Base-by-base conservation (phyloP, 2,797 vertebrate species). In the Danio kyathit region DNA sequence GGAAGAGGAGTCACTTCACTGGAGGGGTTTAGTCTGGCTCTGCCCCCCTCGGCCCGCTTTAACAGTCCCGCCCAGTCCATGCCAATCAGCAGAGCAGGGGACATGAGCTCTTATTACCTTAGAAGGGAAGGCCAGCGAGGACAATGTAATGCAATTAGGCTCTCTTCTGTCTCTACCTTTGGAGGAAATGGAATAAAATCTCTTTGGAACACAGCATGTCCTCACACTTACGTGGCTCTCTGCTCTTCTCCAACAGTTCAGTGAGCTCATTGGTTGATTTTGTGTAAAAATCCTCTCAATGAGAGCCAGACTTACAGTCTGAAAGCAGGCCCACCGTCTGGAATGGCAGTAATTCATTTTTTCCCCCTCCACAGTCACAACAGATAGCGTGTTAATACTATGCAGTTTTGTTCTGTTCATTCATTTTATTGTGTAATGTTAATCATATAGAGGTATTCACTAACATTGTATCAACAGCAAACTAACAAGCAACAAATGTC, bases 1-100 rank as follows among this genome's bases (percentile, higher is more conserved):
- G 96, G 96, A 96, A 96, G 94, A 93, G 91, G 93, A 95, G 94
- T 92, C 92, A 77, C 88, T 91, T 94, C 94, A 91, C 89, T 89
- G 88, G 89, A 94, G 93, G 92, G 92, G 83, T 91, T 91, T 29
- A 29, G 93, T 91, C 94, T 95, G 93, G 92, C 91, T 84, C 87
- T 87, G 0, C 73, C 89, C 91, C 91, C 91, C 91, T 90, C 89
- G 76, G 88, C 88, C 90, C 87, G 84, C 74, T 46, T 41, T 74
- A 63, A 52, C 67, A 73, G 76, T 44, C 69, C 60, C 57, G 44
- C 69, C 60, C 57, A 13, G 79, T 46, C 41, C 69, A 76, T 79
- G 78, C 78, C 75, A 69, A 71, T 84, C 51, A 81, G 59, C 40
- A 54, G 56, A 40, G 70, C 66, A 64, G 66, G 52, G 74, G 71